Evolutionary conservation across 2,888 invertebrate genomes (phyloP).

Genomic region (Drosophila seclusa): DNA sequence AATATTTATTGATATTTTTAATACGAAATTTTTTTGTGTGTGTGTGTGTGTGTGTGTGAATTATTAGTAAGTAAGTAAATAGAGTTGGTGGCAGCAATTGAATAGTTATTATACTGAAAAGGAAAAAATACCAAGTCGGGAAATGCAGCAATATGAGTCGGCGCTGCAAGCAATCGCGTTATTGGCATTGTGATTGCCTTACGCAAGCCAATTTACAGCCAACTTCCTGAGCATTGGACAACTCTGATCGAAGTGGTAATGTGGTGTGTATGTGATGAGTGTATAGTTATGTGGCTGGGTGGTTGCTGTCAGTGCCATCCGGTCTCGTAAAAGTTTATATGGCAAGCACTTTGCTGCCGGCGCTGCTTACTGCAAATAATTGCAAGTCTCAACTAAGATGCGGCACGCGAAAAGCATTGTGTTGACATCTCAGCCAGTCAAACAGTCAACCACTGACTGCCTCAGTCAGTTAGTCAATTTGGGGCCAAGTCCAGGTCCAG

Average conservation of each 20-base stretch:
- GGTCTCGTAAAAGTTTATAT: constrained; percentile 65
- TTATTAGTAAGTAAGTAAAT: background rate
- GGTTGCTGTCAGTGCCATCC: constrained; percentile 20
- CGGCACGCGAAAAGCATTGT: constrained; percentile 45
- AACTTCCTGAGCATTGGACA: constrained; percentile 26
- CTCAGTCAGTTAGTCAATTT: constrained; percentile 12
- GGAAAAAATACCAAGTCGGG: constrained; percentile 1
- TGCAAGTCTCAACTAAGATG: constrained; percentile 54
- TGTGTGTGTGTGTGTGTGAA: background rate
- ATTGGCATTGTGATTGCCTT: background rate
- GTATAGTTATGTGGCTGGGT: background rate
- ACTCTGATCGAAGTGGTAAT: background rate
- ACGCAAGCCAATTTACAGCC: constrained; percentile 44
- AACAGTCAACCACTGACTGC: constrained; percentile 33
- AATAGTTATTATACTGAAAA: background rate
- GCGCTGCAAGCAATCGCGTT: constrained; percentile 23
- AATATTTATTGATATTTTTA: background rate
- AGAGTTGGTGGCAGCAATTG: constrained; percentile 1
- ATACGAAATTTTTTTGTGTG: background rate
- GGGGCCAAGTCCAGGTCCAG: background rate
- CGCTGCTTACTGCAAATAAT: constrained; percentile 72
- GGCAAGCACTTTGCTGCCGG: constrained; percentile 65
- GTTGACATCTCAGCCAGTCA: constrained; percentile 59
- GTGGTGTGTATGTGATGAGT: background rate
- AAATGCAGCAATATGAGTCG: constrained; percentile 5